Conservation (phyloP, 92 coral and sea anemone genomes). For the Porites divaricata region DNA sequence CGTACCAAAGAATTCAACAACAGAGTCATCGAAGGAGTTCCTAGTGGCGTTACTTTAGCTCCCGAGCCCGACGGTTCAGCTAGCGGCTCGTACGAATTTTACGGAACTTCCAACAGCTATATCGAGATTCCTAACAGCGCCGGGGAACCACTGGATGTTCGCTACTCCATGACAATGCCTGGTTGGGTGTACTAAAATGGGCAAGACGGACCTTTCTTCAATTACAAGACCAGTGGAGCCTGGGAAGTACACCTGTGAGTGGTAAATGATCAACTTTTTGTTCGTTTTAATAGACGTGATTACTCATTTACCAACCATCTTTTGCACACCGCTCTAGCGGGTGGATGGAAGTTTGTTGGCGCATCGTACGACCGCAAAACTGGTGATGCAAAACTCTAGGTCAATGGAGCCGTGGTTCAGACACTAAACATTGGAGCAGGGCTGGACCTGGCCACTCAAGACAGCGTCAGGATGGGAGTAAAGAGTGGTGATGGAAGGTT, state of each 20-base stretch:
- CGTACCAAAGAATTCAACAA: slow-evolving; percentile 38
- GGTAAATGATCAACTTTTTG: slow-evolving; percentile 24
- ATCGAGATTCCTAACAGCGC: too few species aligned
- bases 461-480: slow-evolving; percentile 29
- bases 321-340: too few species aligned
- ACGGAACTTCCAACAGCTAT: not conserved
- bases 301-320: too few species aligned
- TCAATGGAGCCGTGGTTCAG: slow-evolving; percentile 34
- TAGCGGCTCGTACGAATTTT: slow-evolving; percentile 47
- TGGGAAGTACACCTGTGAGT: slow-evolving; percentile 64
- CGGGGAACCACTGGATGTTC: too few species aligned
- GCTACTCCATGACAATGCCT: too few species aligned
- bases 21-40: slow-evolving; percentile 18
- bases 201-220: slow-evolving; percentile 52
- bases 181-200: slow-evolving; percentile 12
- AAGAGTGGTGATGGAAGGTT: slow-evolving; percentile 45
- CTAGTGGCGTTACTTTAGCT: slow-evolving; percentile 24
- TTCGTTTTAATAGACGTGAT: slow-evolving; percentile 54
- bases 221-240: slow-evolving; percentile 46
- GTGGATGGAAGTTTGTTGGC: too few species aligned
- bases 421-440: too few species aligned
- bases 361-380: slow-evolving; percentile 23
- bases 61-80: slow-evolving; percentile 27
- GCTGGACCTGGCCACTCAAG: not conserved
- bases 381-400: slow-evolving; percentile 39